Evolutionary conservation across 1,140 invertebrate genomes (phyloP).

Genomic region (Hydropsyche tenuis): DNA sequence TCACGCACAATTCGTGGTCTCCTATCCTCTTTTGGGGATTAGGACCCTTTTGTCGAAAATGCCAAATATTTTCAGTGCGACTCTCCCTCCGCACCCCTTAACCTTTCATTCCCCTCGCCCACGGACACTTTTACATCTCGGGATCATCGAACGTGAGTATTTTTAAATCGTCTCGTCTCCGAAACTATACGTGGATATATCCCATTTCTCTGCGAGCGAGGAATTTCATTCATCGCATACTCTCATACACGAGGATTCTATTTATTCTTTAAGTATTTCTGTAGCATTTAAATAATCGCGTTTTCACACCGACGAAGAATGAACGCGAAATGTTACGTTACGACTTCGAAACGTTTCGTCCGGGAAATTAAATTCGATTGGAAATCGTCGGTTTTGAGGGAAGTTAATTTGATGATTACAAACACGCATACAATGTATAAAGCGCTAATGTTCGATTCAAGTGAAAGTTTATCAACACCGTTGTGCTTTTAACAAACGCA

Average conservation of each 20-base stretch:
- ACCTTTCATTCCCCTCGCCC: too few species aligned
- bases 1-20: conserved; percentile 32
- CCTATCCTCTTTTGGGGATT: conserved; percentile 38
- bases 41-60: conserved; percentile 36
- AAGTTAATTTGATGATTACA: too few species aligned
- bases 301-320: background rate
- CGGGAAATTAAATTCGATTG: background rate
- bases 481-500: too few species aligned
- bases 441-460: too few species aligned
- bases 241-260: background rate
- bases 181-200: conserved; percentile 24
- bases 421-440: too few species aligned
- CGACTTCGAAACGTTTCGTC: background rate
- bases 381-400: background rate
- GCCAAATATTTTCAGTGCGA: conserved; percentile 35
- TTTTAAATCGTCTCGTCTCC: conserved; percentile 23
- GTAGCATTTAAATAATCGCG: too few species aligned
- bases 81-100: too few species aligned
- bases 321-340: background rate
- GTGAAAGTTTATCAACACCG: too few species aligned
- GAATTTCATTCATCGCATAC: conserved; percentile 40
- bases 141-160: conserved; percentile 39
- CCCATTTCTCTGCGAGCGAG: conserved; percentile 21
- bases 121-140: conserved; percentile 28
- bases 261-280: background rate